Evolutionary conservation across 2,797 vertebrate genomes (phyloP).

Genomic region (Danio choprae): DNA sequence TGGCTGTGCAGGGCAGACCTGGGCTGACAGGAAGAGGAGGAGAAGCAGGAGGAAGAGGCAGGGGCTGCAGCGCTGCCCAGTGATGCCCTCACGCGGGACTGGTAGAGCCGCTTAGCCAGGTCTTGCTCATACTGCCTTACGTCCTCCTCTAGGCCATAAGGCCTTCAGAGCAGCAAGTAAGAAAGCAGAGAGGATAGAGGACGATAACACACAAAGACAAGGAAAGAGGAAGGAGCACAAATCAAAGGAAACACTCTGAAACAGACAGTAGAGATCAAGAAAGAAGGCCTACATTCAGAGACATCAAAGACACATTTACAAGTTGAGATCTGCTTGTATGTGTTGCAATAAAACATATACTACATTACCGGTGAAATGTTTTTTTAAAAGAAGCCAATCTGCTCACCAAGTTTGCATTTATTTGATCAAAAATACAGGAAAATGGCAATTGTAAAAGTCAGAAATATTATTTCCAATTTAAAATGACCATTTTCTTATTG

Average conservation of each 20-base stretch:
- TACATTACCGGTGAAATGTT: too few species aligned
- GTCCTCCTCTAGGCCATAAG: conserved; percentile 90
- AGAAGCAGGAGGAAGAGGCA: conserved; percentile 74
- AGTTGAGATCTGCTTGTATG: neutral
- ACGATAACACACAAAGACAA: conserved; percentile 59
- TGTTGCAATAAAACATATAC: neutral
- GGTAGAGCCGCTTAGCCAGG: conserved; percentile 92
- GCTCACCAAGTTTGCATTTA: too few species aligned
- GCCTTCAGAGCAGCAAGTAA: conserved; percentile 72
- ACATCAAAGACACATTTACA: conserved; percentile 44
- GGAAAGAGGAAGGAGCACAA: conserved; percentile 54
- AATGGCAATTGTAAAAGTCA: too few species aligned
- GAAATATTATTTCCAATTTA: too few species aligned
- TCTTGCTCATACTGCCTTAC: conserved; percentile 95
- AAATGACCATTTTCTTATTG: neutral
- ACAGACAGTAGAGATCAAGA: conserved; percentile 54
- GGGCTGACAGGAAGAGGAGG: conserved; percentile 85
- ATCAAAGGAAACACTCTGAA: conserved; percentile 53
- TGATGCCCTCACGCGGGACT: conserved; percentile 87
- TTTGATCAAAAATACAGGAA: too few species aligned
- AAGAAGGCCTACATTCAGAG: conserved; percentile 66
- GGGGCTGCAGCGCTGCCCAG: conserved; percentile 69
- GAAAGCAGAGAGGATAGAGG: conserved; percentile 61
- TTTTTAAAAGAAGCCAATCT: too few species aligned
- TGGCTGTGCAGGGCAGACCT: conserved; percentile 81